phyloP scores from a whole-genome alignment of 2,888 invertebrate genomes.

The Drosophila melanosoma region DNA sequence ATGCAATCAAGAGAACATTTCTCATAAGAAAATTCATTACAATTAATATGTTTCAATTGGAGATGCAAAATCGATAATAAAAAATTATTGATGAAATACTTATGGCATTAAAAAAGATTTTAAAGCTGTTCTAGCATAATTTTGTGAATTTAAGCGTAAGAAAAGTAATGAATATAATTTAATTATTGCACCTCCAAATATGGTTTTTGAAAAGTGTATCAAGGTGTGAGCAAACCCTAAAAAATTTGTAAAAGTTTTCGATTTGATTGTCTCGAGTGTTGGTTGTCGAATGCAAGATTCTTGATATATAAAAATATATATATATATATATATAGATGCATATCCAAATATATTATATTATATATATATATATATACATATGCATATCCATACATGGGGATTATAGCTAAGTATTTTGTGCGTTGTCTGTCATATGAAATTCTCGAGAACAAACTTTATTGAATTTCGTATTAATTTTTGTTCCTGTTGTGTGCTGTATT shows the following conservation, averaged over 20 bases:
- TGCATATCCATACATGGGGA: slow-evolving; percentile 20
- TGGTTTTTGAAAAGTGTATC: slow-evolving; percentile 10
- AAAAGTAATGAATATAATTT: neutral
- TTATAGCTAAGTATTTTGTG: slow-evolving; percentile 49
- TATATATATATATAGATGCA: neutral
- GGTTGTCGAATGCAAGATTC: slow-evolving; percentile 39
- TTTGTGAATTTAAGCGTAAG: neutral
- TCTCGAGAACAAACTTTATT: slow-evolving; percentile 68
- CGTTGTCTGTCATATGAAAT: slow-evolving; percentile 66
- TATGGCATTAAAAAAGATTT: neutral
- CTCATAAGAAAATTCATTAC: neutral
- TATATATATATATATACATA: neutral
- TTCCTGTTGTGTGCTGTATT: slow-evolving; percentile 20
- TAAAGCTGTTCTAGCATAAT: neutral
- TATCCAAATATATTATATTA: no score
- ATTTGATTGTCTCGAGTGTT: slow-evolving; percentile 24
- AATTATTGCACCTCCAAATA: neutral
- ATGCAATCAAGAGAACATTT: neutral
- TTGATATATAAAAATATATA: slow-evolving; percentile 28
- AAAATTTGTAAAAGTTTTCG: neutral
- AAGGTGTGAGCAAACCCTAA: neutral
- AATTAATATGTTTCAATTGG: neutral
- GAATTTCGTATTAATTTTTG: slow-evolving; percentile 73
- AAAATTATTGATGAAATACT: neutral
- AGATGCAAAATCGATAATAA: neutral